phyloP scores from a whole-genome alignment of 2,888 invertebrate species.

The Drosophila nigricruria region DNA sequence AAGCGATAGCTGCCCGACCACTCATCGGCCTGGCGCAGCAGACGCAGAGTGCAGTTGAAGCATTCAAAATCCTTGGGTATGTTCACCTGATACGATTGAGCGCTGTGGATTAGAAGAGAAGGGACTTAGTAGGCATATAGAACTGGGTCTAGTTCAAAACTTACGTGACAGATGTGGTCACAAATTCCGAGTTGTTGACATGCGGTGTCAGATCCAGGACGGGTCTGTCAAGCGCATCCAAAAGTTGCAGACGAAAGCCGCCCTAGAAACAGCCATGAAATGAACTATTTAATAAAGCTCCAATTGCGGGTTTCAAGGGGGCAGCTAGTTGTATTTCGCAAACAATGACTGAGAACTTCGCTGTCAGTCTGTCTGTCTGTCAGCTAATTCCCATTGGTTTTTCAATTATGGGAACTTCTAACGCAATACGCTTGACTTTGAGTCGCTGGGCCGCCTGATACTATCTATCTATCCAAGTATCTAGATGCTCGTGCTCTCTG shows the following conservation, averaged over 20 bases:
- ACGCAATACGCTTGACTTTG: conserved; percentile 60
- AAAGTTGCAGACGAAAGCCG: conserved; percentile 94
- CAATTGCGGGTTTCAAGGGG: background rate
- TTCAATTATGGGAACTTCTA: conserved; percentile 71
- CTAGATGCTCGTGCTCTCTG: conserved; percentile 26
- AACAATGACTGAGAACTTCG: conserved; percentile 76
- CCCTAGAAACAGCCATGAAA: conserved; percentile 88
- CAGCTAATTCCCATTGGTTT: conserved; percentile 46
- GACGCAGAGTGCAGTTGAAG: conserved; percentile 94
- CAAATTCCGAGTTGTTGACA: conserved; percentile 92
- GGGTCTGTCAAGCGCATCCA: conserved; percentile 94
- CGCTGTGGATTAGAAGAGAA: conserved; percentile 86
- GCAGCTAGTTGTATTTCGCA: conserved; percentile 13
- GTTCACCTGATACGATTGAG: conserved; percentile 92
- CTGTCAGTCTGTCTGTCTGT: conserved; percentile 31
- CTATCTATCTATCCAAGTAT: conserved; percentile 17
- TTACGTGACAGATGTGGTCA: conserved; percentile 94
- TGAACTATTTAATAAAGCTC: conserved; percentile 39
- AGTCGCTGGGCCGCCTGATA: conserved; percentile 4
- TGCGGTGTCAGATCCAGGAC: conserved; percentile 93
- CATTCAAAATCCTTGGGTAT: conserved; percentile 94
- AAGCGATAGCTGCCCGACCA: conserved; percentile 95
- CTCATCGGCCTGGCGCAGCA: conserved; percentile 95
- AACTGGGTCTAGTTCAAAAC: conserved; percentile 80
- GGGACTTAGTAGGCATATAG: background rate